Evolutionary conservation across 2,113 vertebrate species (phyloP).

Genomic region (Entomyzon cyanotis): DNA sequence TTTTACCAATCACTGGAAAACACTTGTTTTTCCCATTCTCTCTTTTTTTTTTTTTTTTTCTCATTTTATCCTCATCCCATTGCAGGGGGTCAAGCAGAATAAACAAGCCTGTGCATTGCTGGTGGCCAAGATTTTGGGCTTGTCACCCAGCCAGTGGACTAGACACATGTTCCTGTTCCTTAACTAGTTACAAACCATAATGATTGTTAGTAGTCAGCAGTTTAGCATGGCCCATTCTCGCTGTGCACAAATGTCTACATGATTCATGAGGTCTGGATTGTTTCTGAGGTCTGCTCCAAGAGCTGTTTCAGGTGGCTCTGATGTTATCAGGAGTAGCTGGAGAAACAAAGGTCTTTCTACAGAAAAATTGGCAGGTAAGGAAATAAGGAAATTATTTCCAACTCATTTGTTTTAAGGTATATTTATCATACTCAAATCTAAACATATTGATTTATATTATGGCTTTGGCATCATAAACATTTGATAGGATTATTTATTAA

Average conservation of each 20-base stretch:
- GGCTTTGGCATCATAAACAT: slow-evolving; percentile 29
- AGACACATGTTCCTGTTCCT: not conserved
- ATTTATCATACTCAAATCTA: slow-evolving; percentile 37
- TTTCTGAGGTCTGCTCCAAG: not conserved
- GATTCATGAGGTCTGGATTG: not conserved
- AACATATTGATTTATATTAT: slow-evolving; percentile 38
- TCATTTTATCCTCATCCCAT: not conserved
- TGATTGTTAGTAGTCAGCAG: not conserved
- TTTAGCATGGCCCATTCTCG: not conserved
- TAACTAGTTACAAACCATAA: not conserved
- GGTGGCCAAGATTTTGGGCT: not conserved
- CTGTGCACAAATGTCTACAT: not conserved
- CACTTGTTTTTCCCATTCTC: not conserved
- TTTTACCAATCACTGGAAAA: not conserved
- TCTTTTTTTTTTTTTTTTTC: too few relatives aligned
- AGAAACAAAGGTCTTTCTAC: slow-evolving; percentile 16
- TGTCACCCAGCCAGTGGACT: not conserved
- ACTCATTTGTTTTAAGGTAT: not conserved
- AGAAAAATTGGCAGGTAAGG: slow-evolving; percentile 20
- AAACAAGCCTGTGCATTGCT: not conserved
- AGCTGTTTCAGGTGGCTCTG: slow-evolving; percentile 24
- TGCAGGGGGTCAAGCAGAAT: not conserved
- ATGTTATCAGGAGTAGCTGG: slow-evolving; percentile 27
- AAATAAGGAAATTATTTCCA: slow-evolving; percentile 43
- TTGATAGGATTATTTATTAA: slow-evolving; percentile 53